These are phyloP conservation scores for Latrodectus hesperus DNA, from an alignment of 2,888 invertebrate species.

Conservation along the genomic window DNA sequence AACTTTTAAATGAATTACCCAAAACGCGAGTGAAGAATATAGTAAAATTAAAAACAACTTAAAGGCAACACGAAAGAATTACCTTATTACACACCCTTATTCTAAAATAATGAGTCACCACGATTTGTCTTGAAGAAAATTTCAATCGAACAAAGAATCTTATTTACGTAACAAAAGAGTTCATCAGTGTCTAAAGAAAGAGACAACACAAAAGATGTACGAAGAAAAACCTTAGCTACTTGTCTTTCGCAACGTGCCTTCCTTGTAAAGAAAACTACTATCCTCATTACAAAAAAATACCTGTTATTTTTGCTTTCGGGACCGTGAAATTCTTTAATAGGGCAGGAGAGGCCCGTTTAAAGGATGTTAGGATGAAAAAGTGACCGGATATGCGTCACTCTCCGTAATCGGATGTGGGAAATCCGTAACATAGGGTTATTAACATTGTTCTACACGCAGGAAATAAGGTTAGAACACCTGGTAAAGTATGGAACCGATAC, in stretches of 20 bases:
- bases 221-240: background rate
- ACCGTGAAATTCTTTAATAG: constrained; percentile 35
- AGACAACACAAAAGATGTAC: background rate
- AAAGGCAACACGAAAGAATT: too few relatives aligned
- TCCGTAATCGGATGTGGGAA: constrained; percentile 26
- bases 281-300: background rate
- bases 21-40: too few relatives aligned
- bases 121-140: too few relatives aligned
- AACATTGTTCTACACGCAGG: background rate
- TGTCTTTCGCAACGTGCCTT: background rate
- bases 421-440: background rate
- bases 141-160: too few relatives aligned
- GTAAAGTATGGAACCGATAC: background rate
- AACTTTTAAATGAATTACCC: too few relatives aligned
- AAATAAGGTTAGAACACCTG: background rate
- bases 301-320: constrained; percentile 13
- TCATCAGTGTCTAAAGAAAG: background rate
- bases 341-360: constrained; percentile 13
- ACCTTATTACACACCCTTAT: too few relatives aligned
- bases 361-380: constrained; percentile 9
- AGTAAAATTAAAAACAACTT: too few relatives aligned
- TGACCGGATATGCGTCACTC: constrained; percentile 55
- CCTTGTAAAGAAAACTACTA: constrained; percentile 3
- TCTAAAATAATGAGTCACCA: too few relatives aligned
- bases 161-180: too few relatives aligned